Percentiles rank a stretch among this genome's conserved stretches.
These are phyloP conservation scores for Eudemis profundana DNA, from an alignment of 2,888 invertebrate genomes.

Conservation along the genomic window DNA sequence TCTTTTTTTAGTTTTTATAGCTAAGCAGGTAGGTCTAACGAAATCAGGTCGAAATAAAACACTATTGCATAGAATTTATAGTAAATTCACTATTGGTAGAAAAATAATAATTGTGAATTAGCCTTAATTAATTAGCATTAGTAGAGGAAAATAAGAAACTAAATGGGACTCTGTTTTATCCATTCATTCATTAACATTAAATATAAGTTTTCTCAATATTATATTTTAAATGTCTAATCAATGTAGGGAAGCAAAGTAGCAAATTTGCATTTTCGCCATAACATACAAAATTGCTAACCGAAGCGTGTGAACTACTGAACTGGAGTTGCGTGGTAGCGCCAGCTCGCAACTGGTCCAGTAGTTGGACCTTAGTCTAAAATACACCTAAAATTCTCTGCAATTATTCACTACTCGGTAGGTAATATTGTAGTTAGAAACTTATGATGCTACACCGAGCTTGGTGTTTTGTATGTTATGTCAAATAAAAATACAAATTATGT, in stretches of 20 bases:
- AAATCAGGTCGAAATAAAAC: neutral
- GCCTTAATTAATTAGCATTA: too few relatives aligned
- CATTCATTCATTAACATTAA: too few relatives aligned
- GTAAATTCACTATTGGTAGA: too few relatives aligned
- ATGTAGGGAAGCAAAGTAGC: constrained; percentile 46
- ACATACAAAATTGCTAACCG: constrained; percentile 71
- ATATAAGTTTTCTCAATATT: too few relatives aligned
- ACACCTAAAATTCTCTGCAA: constrained; percentile 46
- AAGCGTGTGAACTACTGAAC: constrained; percentile 74
- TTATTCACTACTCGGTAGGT: neutral
- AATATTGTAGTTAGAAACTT: neutral
- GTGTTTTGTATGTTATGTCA: neutral
- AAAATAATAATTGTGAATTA: too few relatives aligned
- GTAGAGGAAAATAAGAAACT: too few relatives aligned
- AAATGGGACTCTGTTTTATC: too few relatives aligned
- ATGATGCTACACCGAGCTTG: neutral
- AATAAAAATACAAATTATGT: constrained; percentile 1
- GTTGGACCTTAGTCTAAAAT: constrained; percentile 62
- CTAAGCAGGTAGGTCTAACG: neutral
- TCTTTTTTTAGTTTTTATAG: neutral
- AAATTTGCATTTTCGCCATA: constrained; percentile 62
- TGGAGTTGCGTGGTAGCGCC: constrained; percentile 76
- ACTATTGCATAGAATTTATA: too few relatives aligned
- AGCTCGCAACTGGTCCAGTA: constrained; percentile 62
- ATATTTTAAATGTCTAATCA: neutral